Evolutionary conservation across 1,140 invertebrate species (phyloP), one percentile per base, ranked within the genome.

Genomic region (Cydia fagiglandana): DNA sequence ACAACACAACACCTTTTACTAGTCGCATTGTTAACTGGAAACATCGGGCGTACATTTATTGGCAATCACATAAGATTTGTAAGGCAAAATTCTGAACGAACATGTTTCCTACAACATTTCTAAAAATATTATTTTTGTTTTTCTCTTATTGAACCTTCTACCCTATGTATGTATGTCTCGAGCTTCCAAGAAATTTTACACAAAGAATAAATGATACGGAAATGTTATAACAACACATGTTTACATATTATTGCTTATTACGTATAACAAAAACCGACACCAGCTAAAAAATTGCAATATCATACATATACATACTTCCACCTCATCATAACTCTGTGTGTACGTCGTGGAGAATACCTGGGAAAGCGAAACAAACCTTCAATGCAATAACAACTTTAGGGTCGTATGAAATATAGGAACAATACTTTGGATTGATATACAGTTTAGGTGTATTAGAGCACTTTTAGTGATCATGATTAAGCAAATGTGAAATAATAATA

Each of bases 311-410:
- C 56, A 24, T 20, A 34, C 34, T 6, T 34, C 20, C 84, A 85
- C 81, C 84, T 86, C 84, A 90, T 93, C 91, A 94, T 92, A 94
- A 93, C 87, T 94, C 93, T 9, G 89, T 90, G 83, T 94, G 94
- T 79, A 88, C 64, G 7, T 79, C 81, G 56, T 88, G 82, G 28
- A 78, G 53, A 79, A 84, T 81, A 79, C 81, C 90, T 92, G 88
- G 41, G 82, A 80, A 20, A 24, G 0, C 17, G 20, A 73, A 64
- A 73, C 45, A 79, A 64, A 76, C 10, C 6, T 28, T 38, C 73
- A 38, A 13, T 38, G 64, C 4, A 47, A 64, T 66, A 78, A 73
- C 9, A 64, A 75, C 38, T 41, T 75, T 15, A 56, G 17, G 3
- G 74, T 7, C 38, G 7, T 41, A 5, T 10, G 38, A 41, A 9